These are phyloP conservation scores for Eleginops maclovinus DNA, from an alignment of 2,113 vertebrate species.

Conservation along the genomic window DNA sequence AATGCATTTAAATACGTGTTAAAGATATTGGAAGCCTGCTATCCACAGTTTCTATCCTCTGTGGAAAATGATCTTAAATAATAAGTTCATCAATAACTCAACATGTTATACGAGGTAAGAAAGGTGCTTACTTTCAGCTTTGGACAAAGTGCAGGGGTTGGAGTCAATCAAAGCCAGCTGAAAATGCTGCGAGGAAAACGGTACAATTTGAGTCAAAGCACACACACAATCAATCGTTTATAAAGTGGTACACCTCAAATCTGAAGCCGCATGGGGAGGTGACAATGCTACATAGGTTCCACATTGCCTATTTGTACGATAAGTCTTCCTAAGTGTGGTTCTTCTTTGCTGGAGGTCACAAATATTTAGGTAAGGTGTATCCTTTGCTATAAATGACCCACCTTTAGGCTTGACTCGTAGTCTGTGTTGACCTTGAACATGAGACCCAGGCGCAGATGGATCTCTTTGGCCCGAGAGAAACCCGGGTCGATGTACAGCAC, in stretches of 20 bases:
- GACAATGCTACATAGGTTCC: background rate
- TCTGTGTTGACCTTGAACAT: slow-evolving; percentile 99
- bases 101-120: background rate
- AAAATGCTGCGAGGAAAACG: slow-evolving; percentile 91
- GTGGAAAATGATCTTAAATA: too few relatives aligned
- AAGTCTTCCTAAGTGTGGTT: too few relatives aligned
- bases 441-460: slow-evolving; percentile 98
- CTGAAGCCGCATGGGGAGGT: background rate
- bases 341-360: too few relatives aligned
- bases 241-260: background rate
- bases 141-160: slow-evolving; percentile 99
- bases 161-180: slow-evolving; percentile 99
- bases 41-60: too few relatives aligned
- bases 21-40: too few relatives aligned
- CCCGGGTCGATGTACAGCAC: slow-evolving; percentile 99
- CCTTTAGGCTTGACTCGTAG: slow-evolving; percentile 99
- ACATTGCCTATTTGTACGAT: too few relatives aligned
- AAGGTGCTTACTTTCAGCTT: slow-evolving; percentile 97
- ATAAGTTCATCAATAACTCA: too few relatives aligned
- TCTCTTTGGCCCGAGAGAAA: slow-evolving; percentile 99
- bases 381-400: slow-evolving; percentile 65
- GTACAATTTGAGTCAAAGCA: background rate
- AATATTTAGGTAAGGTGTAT: too few relatives aligned
- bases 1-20: too few relatives aligned
- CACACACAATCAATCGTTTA: background rate